Evolutionary conservation across 2,797 vertebrate genomes (phyloP).

Genomic region (Chaunax sp.): DNA sequence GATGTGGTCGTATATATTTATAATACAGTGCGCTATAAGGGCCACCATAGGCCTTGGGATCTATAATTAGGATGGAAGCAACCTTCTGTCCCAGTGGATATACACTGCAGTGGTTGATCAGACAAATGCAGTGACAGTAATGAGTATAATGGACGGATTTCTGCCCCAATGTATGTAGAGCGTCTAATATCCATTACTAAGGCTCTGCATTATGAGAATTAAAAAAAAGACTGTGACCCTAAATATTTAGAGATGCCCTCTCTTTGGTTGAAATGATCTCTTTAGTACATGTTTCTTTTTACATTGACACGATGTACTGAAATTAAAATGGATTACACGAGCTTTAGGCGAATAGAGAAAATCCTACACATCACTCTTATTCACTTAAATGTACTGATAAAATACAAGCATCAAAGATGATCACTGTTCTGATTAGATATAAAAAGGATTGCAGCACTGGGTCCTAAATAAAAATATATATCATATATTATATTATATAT

Average conservation of each 20-base stretch:
- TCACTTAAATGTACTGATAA: conserved; percentile 4
- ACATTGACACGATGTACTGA: conserved; percentile 7
- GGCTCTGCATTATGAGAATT: conserved; percentile 26
- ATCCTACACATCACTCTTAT: background rate
- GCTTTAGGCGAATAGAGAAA: background rate
- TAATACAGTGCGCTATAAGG: conserved; percentile 40
- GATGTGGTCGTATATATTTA: conserved; percentile 45
- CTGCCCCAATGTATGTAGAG: background rate
- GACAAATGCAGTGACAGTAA: conserved; percentile 39
- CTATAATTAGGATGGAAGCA: conserved; percentile 60
- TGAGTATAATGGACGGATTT: conserved; percentile 34
- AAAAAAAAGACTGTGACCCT: background rate
- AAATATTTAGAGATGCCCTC: background rate
- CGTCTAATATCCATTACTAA: background rate
- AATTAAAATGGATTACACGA: conserved; percentile 11
- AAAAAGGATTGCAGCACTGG: background rate
- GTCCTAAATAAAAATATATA: background rate
- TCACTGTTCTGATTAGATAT: background rate
- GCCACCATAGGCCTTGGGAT: conserved; percentile 14
- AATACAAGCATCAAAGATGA: background rate
- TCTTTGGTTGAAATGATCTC: background rate
- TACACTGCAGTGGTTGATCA: conserved; percentile 26
- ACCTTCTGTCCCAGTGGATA: conserved; percentile 37
- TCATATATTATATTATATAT: too few relatives aligned
- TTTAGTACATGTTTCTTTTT: background rate